Evolutionary conservation across 2,888 invertebrate species (phyloP), one percentile per base, ranked within the genome.

Genomic region (Protula sp.): DNA sequence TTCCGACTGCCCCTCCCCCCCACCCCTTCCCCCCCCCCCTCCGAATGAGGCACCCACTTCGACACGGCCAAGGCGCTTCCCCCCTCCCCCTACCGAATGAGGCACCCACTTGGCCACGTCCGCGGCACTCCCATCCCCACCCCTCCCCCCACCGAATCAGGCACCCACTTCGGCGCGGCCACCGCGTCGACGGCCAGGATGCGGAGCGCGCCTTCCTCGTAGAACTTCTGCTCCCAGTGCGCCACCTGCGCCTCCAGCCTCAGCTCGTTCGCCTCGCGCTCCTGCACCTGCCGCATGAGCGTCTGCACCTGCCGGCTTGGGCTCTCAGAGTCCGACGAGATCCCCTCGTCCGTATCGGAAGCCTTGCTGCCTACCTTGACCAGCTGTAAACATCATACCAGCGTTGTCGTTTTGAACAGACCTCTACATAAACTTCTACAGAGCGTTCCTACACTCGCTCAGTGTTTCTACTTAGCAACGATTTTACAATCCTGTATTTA

Each of bases 111-210:
- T n/a, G 4, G 22, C 9, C 45, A 45, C 14, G 9, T 9, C 19
- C 45, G 45, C 9, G 9, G 19, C 45, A 45, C 19, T 45, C 9
- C 45, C 19, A 45, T 45, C 45, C 19, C 14, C 45, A 45, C 45
- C 19, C 14, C 19, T 9, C 19, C 45, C 45, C 19, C 45, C 9
- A 30, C 14, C 29, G 22, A 27, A 53, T 57, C n/a, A n/a, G n/a
- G n/a, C n/a, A n/a, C 82, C 78, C 77, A 87, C 87, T 87, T 88
- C 70, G 87, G 87, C 74, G 87, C 86, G 72, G 87, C 87, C 55
- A 90, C 90, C 60, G 90, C 89, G 77, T 90, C 90, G 51, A 91
- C 88, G 38, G 89, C 90, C 57, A 90, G 88, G 81, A 90, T 90
- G 27, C 90, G 80, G 65, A 89, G 81, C 48, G 90, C 88, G 66